Conservation (phyloP, 2,888 invertebrate species). For the Frankliniella fusca region DNA sequence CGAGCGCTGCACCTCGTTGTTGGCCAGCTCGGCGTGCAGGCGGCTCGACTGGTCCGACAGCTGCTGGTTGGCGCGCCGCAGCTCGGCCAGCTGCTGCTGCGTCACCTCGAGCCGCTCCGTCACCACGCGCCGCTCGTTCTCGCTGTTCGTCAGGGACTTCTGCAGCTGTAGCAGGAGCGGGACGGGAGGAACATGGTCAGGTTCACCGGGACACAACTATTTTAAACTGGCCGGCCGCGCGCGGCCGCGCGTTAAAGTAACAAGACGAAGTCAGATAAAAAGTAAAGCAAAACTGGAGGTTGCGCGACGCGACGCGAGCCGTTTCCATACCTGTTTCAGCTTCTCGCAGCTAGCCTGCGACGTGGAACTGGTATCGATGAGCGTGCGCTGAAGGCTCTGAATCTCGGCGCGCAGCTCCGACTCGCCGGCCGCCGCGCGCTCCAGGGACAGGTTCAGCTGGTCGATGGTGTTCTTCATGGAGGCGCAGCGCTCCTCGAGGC, state of each 20-base stretch:
- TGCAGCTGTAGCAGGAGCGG: constrained; percentile 58
- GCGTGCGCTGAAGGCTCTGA: constrained; percentile 57
- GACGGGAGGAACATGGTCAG: background rate
- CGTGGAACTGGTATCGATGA: constrained; percentile 64
- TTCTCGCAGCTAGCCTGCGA: constrained; percentile 69
- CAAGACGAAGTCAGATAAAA: background rate
- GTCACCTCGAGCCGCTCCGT: constrained; percentile 76
- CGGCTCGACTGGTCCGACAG: constrained; percentile 72
- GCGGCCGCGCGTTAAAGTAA: background rate
- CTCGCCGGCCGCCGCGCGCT: constrained; percentile 76
- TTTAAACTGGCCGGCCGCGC: constrained; percentile 22
- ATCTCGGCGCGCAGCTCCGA: constrained; percentile 76
- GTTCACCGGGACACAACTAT: background rate
- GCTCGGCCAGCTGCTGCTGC: constrained; percentile 66
- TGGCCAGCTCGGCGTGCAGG: constrained; percentile 75
- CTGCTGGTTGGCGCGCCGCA: constrained; percentile 69
- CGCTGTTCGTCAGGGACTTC: constrained; percentile 75
- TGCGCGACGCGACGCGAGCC: background rate
- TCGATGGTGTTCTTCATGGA: constrained; percentile 89
- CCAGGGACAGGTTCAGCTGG: constrained; percentile 78
- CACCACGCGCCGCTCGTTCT: constrained; percentile 80
- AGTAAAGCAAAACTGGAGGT: background rate
- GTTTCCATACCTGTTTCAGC: constrained; percentile 59
- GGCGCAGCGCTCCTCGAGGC: constrained; percentile 81
- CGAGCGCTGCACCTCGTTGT: constrained; percentile 62